These are phyloP conservation scores for Lepidocyrtoides sp. DNA, from an alignment of 2,888 invertebrate genomes.

Conservation along the genomic window DNA sequence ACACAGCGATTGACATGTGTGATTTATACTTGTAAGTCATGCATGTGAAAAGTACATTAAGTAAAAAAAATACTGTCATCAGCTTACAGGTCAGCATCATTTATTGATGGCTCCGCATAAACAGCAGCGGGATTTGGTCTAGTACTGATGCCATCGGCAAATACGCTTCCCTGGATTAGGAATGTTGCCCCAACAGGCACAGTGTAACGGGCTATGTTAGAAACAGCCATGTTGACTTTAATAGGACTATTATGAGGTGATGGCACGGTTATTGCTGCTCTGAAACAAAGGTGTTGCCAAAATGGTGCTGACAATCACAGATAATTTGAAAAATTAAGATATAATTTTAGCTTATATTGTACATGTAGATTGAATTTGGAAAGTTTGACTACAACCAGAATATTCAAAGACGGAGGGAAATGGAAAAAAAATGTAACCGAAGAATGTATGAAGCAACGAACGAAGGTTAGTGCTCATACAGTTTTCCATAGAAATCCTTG, in stretches of 20 bases:
- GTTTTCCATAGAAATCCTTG: constrained; percentile 42
- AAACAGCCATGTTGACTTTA: constrained; percentile 46
- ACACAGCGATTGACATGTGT: background rate
- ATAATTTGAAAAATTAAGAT: background rate
- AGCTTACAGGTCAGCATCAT: constrained; percentile 22
- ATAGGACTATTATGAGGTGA: background rate
- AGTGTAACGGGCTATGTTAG: constrained; percentile 74
- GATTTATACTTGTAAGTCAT: background rate
- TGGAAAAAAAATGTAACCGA: too few relatives aligned
- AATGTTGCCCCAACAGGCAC: constrained; percentile 78
- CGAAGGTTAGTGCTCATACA: too few relatives aligned
- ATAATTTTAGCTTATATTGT: too few relatives aligned
- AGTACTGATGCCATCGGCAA: constrained; percentile 58
- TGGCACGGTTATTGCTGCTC: background rate
- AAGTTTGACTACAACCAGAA: too few relatives aligned
- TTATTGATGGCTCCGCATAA: constrained; percentile 70
- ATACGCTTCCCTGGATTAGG: constrained; percentile 68
- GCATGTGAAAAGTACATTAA: too few relatives aligned
- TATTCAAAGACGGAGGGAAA: too few relatives aligned
- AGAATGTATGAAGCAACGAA: too few relatives aligned
- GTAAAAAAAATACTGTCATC: too few relatives aligned
- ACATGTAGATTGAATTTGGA: too few relatives aligned
- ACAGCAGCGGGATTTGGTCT: constrained; percentile 67
- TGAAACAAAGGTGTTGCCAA: background rate
- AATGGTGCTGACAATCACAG: background rate